A percentile compares a stretch with the other conserved stretches of the same genome.
phyloP scores from a whole-genome alignment of 1,140 invertebrate species.

The Odontomachus brunneus region DNA sequence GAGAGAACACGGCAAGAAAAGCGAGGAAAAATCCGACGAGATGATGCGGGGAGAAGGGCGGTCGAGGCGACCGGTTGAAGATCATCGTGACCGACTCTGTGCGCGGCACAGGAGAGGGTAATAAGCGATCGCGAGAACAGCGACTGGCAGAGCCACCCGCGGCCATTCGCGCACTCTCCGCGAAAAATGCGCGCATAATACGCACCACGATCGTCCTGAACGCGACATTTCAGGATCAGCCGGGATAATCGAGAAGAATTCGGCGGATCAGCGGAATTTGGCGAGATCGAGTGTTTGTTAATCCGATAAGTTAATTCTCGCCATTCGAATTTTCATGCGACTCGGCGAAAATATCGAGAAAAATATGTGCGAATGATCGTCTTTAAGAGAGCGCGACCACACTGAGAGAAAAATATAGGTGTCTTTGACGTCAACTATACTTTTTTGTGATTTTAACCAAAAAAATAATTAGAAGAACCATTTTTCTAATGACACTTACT shows the following conservation, averaged over 20 bases:
- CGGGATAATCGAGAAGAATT: neutral
- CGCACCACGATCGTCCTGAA: conserved; percentile 10
- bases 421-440: no score
- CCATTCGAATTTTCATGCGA: neutral
- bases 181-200: conserved; percentile 26
- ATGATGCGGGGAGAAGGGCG: conserved; percentile 27
- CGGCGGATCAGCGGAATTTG: neutral
- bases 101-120: conserved; percentile 4
- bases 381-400: no score
- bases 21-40: conserved; percentile 35
- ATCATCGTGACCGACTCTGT: conserved; percentile 32
- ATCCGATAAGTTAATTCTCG: no score
- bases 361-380: neutral
- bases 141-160: no score
- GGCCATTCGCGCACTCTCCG: no score
- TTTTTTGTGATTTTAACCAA: no score
- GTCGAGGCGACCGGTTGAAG: neutral
- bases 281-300: no score
- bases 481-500: no score
- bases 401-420: no score
- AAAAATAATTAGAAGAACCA: no score
- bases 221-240: neutral
- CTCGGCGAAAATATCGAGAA: neutral
- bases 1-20: conserved; percentile 39
- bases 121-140: no score